Evolutionary conservation across 2,888 invertebrate species (phyloP).

Genomic region (Emmelina monodactyla): DNA sequence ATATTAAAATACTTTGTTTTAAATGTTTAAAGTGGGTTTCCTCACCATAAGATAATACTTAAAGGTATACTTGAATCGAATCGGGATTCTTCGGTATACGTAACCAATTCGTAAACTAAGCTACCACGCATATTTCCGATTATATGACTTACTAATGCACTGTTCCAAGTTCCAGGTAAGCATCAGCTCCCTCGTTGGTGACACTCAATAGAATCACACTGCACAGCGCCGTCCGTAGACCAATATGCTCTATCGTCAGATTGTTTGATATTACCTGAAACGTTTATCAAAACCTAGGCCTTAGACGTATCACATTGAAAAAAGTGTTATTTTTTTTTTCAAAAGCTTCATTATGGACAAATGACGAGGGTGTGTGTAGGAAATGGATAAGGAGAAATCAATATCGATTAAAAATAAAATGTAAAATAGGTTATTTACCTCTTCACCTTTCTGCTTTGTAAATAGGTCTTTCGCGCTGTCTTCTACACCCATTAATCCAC

Average conservation of each 20-base stretch:
- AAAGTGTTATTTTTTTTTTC: no score
- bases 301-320: no score
- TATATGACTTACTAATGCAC: constrained; percentile 39
- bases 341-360: no score
- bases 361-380: no score
- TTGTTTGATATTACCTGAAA: constrained; percentile 32
- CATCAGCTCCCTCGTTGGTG: constrained; percentile 43
- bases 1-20: no score
- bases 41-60: no score
- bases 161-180: constrained; percentile 38
- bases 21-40: no score
- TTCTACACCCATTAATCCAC: constrained; percentile 39
- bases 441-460: constrained; percentile 37
- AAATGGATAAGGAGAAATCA: no score
- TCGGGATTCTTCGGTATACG: no score
- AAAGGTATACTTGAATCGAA: no score
- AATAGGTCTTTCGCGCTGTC: constrained; percentile 35
- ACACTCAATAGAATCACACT: constrained; percentile 35
- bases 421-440: constrained; percentile 25
- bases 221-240: constrained; percentile 45
- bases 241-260: constrained; percentile 38
- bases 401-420: not conserved
- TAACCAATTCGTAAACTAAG: no score
- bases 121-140: no score
- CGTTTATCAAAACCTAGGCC: not conserved